Conservation (phyloP, 2,888 invertebrate species). For the Microctonus aethiopoides region DNA sequence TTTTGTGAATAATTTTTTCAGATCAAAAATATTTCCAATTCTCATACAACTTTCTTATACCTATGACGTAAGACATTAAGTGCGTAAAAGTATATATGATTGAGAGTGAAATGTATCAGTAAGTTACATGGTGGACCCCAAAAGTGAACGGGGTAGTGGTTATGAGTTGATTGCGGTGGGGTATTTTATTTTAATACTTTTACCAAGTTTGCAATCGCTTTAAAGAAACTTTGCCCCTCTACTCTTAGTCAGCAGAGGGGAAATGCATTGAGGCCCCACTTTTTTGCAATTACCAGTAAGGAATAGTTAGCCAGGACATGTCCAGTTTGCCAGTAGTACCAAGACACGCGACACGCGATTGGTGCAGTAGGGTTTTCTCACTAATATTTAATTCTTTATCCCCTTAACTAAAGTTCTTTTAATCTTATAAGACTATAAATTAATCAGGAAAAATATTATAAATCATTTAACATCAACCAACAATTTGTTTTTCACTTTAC, state of each 20-base stretch:
- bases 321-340: slow-evolving; percentile 53
- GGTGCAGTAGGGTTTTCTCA: slow-evolving; percentile 29
- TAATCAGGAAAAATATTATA: too few species aligned
- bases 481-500: too few species aligned
- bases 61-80: slow-evolving; percentile 9
- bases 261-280: slow-evolving; percentile 46
- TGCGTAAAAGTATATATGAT: slow-evolving; percentile 34
- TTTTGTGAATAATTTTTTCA: neutral
- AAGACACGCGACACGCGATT: slow-evolving; percentile 48
- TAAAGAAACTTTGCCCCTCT: slow-evolving; percentile 7
- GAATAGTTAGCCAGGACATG: slow-evolving; percentile 45
- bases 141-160: slow-evolving; percentile 26
- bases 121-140: slow-evolving; percentile 11
- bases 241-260: slow-evolving; percentile 17
- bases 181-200: slow-evolving; percentile 1
- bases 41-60: slow-evolving; percentile 51
- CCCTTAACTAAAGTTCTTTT: neutral
- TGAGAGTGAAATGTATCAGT: slow-evolving; percentile 40
- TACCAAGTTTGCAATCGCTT: neutral
- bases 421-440: too few species aligned
- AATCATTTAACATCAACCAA: too few species aligned
- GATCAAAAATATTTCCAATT: slow-evolving; percentile 18
- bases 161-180: slow-evolving; percentile 29
- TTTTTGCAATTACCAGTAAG: slow-evolving; percentile 46
- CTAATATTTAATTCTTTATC: neutral